Evolutionary conservation across 2,113 vertebrate genomes (phyloP).

Genomic region (Caranx melampygus): DNA sequence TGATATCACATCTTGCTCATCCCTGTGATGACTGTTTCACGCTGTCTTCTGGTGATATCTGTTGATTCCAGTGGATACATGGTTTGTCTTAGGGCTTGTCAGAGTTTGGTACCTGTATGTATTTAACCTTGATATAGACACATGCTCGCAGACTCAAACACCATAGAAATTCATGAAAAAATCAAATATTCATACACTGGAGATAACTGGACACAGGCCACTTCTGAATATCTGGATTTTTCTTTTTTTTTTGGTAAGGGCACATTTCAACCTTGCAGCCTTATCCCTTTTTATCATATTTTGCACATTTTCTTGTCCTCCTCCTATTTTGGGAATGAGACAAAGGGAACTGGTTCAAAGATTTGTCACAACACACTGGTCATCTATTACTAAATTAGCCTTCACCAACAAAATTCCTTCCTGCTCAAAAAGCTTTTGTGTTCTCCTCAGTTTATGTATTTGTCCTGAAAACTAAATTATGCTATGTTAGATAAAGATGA

Average conservation of each 20-base stretch:
- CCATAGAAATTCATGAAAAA: conserved; percentile 52
- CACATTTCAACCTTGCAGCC: neutral
- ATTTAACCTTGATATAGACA: conserved; percentile 36
- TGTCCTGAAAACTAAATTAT: no score
- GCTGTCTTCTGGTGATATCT: neutral
- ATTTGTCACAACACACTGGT: neutral
- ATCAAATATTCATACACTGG: conserved; percentile 55
- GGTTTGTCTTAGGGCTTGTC: neutral
- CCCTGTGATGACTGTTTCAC: neutral
- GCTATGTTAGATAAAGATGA: no score
- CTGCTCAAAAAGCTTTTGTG: no score
- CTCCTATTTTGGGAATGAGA: neutral
- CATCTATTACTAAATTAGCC: neutral
- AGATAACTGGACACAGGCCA: conserved; percentile 11
- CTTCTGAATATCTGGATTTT: neutral
- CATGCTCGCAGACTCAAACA: conserved; percentile 30
- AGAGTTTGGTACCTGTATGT: conserved; percentile 15
- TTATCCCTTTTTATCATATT: neutral
- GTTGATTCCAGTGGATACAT: neutral
- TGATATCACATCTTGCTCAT: neutral
- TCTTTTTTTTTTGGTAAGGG: neutral
- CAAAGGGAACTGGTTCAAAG: neutral
- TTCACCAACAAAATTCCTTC: neutral
- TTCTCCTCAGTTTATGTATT: no score
- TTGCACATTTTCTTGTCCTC: neutral